Evolutionary conservation across 2,113 vertebrate genomes (phyloP), one percentile per base, ranked within the genome.

Genomic region (Pangasianodon hypophthalmus): DNA sequence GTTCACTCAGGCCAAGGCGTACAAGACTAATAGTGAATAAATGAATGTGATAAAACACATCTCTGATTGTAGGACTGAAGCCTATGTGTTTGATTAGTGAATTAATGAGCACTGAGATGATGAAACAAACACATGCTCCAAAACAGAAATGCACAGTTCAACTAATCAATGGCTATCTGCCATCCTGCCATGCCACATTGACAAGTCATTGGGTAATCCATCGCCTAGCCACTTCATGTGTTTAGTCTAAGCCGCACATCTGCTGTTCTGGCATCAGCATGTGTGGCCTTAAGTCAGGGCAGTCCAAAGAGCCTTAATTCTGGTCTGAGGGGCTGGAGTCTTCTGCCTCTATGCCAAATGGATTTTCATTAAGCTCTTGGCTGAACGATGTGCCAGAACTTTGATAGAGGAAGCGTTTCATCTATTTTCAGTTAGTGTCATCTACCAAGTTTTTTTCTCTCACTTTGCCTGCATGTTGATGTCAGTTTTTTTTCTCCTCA

Each of bases 331-430:
- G 73, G 60, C 77, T 64, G 26, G 67, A 77, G 79, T 90, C 90
- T 90, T 87, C 87, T 79, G 69, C 88, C 80, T 64, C 86, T 88
- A 69, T 71, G 90, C 88, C 87, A 90, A 90, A 88, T 83, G 79
- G 64, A 75, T 77, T 90, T 92, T 91, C 84, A 91, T 91, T 88
- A 91, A 88, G 91, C 91, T 86, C 82, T 84, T 77, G 54, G 83
- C 86, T 86, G 21, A 89, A 86, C 0, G 21, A 77, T 77, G 88
- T 89, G 86, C 90, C 83, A 88, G 54, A 90, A 69, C 87, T 90
- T 90, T 87, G 84, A 92, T 80, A 88, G 88, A 90, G 71, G 58
- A 90, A 89, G 52, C 6, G 16, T 87, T 92, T 91, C 69, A 91
- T 90, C 80, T 92, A 87, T 87, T 88, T 92, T 88, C 71, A 79